Conservation (phyloP, 2,113 vertebrate genomes). For the Candoia aspera region DNA sequence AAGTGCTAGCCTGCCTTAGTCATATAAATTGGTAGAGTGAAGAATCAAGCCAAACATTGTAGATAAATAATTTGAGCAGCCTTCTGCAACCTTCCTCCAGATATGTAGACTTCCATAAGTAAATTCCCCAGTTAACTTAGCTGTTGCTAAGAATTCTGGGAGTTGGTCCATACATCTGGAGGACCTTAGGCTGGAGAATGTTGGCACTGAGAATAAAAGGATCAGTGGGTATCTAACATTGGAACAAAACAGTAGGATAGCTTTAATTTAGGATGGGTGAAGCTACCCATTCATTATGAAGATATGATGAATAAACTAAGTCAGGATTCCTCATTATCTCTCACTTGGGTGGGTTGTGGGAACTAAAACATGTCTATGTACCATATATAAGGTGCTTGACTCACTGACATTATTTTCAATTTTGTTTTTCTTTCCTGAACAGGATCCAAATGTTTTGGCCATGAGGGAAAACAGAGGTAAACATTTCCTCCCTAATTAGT, state of each 20-base stretch:
- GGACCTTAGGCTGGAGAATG: neutral
- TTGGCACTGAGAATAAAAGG: neutral
- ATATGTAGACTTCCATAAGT: neutral
- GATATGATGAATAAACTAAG: neutral
- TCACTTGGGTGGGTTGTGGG: neutral
- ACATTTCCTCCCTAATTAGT: slow-evolving; percentile 44
- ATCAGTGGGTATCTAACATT: neutral
- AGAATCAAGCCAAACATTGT: neutral
- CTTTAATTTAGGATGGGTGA: neutral
- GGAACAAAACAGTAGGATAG: neutral
- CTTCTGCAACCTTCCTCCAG: neutral
- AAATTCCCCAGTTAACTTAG: neutral
- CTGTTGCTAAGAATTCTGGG: neutral
- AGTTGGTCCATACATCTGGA: neutral
- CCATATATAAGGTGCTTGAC: slow-evolving; percentile 25
- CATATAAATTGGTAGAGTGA: neutral
- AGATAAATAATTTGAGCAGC: neutral
- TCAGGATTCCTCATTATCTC: neutral
- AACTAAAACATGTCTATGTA: slow-evolving; percentile 3
- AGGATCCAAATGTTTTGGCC: slow-evolving; percentile 87
- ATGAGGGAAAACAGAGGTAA: slow-evolving; percentile 91
- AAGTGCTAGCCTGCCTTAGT: neutral
- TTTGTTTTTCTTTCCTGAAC: slow-evolving; percentile 54
- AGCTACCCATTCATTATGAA: neutral
- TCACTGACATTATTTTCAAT: slow-evolving; percentile 8